Percentiles rank a stretch among this genome's conserved stretches.
Evolutionary conservation across 2,113 vertebrate species (phyloP).

Genomic region (Varanus salvator): DNA sequence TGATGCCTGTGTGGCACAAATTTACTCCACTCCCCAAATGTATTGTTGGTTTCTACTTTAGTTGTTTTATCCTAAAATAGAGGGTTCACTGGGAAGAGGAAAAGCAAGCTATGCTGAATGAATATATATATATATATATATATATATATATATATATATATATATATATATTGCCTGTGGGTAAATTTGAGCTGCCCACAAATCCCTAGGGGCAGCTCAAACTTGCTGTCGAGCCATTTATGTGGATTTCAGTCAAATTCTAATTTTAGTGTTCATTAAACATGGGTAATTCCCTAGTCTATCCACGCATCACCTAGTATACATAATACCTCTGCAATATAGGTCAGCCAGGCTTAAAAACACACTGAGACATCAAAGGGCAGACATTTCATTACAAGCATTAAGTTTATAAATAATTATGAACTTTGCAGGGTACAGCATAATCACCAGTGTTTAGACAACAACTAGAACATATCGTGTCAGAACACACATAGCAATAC

Average conservation of each 20-base stretch:
- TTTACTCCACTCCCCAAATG: not conserved
- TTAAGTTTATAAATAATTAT: conserved; percentile 84
- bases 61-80: conserved; percentile 10
- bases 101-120: conserved; percentile 73
- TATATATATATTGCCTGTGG: conserved; percentile 83
- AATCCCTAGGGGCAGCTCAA: conserved; percentile 85
- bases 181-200: conserved; percentile 88
- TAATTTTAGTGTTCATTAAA: conserved; percentile 92
- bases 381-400: conserved; percentile 76
- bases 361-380: conserved; percentile 79
- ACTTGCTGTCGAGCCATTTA: conserved; percentile 87
- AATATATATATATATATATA: conserved; percentile 70
- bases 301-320: conserved; percentile 79
- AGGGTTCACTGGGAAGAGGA: conserved; percentile 6
- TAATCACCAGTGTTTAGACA: conserved; percentile 64
- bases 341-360: conserved; percentile 80
- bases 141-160: conserved; percentile 73
- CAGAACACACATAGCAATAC: not conserved
- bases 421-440: conserved; percentile 69
- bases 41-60: not conserved
- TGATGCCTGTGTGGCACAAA: not conserved
- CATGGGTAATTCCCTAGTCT: conserved; percentile 85
- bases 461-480: conserved; percentile 21
- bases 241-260: conserved; percentile 90
- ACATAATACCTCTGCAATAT: conserved; percentile 81